Conservation (phyloP, 2,888 invertebrate species). For the Isoperla grammatica region DNA sequence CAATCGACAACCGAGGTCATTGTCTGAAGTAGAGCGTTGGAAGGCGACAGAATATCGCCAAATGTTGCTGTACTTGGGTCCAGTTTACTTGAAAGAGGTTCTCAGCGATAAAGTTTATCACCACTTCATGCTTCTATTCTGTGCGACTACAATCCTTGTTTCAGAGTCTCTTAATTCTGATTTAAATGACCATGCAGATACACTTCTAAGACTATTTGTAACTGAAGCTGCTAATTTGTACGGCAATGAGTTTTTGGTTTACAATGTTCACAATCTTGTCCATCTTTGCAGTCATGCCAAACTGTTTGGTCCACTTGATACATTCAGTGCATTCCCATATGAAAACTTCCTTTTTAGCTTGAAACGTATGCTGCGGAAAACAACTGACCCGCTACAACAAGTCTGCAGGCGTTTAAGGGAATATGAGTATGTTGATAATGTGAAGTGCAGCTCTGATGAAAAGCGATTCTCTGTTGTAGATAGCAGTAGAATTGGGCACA, state of each 20-base stretch:
- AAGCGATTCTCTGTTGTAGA: neutral
- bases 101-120: constrained; percentile 15
- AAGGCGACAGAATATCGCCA: constrained; percentile 37
- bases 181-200: neutral
- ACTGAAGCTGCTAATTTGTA: constrained; percentile 9
- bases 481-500: neutral
- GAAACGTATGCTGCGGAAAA: constrained; percentile 22
- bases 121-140: constrained; percentile 19
- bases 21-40: constrained; percentile 35
- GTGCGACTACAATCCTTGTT: constrained; percentile 6
- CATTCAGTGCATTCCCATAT: constrained; percentile 33
- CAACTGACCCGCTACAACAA: constrained; percentile 26
- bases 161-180: neutral
- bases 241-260: constrained; percentile 1
- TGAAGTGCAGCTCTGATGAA: neutral
- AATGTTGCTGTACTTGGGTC: constrained; percentile 35
- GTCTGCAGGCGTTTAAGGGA: neutral
- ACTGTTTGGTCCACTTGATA: constrained; percentile 31
- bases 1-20: constrained; percentile 34
- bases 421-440: neutral
- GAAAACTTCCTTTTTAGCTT: constrained; percentile 32
- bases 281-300: constrained; percentile 25
- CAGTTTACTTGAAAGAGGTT: constrained; percentile 32
- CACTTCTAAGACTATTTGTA: neutral
- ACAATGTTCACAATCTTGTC: constrained; percentile 2